Conservation (phyloP, 64 coral and sea anemone genomes). For the Pocillopora damicornis region DNA sequence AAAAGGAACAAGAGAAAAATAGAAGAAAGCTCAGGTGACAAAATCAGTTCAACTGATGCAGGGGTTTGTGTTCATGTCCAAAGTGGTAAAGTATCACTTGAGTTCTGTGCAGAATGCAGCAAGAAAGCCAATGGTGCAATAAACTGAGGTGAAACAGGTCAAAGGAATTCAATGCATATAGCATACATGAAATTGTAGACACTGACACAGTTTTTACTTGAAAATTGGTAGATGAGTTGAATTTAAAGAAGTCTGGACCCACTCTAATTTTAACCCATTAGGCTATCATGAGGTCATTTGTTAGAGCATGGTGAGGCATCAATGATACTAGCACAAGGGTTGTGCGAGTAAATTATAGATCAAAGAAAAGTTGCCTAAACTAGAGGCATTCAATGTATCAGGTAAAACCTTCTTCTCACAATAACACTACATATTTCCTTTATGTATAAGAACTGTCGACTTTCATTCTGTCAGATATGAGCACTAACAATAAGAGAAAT, state of each 20-base stretch:
- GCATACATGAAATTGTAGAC: no score
- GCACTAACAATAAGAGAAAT: constrained; percentile 19
- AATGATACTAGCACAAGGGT: neutral
- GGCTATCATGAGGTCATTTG: no score
- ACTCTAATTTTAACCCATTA: no score
- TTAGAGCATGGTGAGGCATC: no score
- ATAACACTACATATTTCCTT: neutral
- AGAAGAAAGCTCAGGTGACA: neutral
- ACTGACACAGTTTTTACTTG: no score
- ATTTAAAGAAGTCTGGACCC: no score
- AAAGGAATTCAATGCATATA: neutral
- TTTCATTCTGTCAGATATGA: neutral
- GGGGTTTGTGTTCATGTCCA: constrained; percentile 90
- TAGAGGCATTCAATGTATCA: neutral
- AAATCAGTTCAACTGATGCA: neutral
- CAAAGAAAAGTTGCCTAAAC: neutral
- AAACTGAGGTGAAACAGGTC: neutral
- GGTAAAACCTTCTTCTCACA: neutral
- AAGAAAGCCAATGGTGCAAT: constrained; percentile 56
- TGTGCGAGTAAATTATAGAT: neutral
- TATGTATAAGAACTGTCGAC: neutral
- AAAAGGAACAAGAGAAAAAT: constrained; percentile 10
- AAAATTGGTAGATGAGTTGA: no score
- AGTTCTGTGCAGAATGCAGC: constrained; percentile 86
- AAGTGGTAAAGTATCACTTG: constrained; percentile 80